phyloP scores from a whole-genome alignment of 2,888 invertebrate genomes.

The Emesis furor region DNA sequence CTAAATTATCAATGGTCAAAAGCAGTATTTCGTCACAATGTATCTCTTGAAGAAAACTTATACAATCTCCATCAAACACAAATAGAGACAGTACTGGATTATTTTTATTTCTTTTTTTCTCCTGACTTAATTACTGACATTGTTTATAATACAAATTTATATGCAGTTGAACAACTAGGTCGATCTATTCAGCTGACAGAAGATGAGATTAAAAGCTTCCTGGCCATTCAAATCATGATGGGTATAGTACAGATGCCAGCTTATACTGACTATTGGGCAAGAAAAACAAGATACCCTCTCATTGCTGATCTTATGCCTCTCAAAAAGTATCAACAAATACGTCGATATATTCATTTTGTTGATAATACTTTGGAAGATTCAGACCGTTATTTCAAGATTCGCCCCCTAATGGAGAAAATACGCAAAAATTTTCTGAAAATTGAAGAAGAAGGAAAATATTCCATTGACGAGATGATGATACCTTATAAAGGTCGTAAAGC shows the following conservation, averaged over 20 bases:
- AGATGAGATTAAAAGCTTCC: conserved; percentile 52
- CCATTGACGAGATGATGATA: conserved; percentile 74
- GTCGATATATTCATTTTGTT: conserved; percentile 20
- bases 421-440: conserved; percentile 23
- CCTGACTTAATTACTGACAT: not conserved
- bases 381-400: conserved; percentile 54
- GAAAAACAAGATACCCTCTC: not conserved
- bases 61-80: conserved; percentile 33
- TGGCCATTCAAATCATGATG: conserved; percentile 44
- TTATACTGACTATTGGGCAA: too few species aligned
- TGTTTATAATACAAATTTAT: conserved; percentile 11
- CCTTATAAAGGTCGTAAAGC: conserved; percentile 75
- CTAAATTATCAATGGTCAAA: conserved; percentile 37
- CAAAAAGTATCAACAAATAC: conserved; percentile 27
- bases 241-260: conserved; percentile 24
- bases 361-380: conserved; percentile 52
- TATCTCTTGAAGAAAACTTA: conserved; percentile 28
- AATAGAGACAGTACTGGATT: conserved; percentile 22
- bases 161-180: conserved; percentile 9
- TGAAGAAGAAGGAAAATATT: conserved; percentile 56
- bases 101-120: conserved; percentile 33
- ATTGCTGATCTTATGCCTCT: conserved; percentile 25
- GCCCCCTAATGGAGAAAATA: not conserved
- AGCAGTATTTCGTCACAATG: conserved; percentile 30
- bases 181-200: not conserved